Evolutionary conservation across 64 coral and sea anemone genomes (phyloP), one percentile per base, ranked within the genome.

Genomic region (Pocillopora verrucosa): DNA sequence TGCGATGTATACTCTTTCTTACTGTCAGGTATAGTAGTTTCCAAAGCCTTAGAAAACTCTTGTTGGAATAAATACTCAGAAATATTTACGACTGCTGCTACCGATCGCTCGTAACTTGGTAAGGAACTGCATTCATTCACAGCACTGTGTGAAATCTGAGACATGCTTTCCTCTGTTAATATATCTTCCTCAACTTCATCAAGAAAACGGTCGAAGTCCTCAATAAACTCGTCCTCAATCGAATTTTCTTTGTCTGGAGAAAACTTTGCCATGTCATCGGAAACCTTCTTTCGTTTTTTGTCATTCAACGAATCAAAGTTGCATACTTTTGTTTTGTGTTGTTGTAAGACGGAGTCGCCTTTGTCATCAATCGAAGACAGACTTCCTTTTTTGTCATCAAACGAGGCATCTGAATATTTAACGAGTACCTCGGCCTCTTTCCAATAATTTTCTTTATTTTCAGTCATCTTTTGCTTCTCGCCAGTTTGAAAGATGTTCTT

Each of bases 41-140:
- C 19, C 4, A 81, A 36, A 38, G 79, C 79, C 5, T 9, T 60
- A 4, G 26, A 62, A 3, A 36, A 3, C 59, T 81, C 59, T 81
- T 81, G 22, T 34, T 36, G 59, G 1, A 81, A 10, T 62, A 81
- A 13, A 81, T 36, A 1, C 24, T 81, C 79, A 7, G 79, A 60
- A 26, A 81, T 81, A 26, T 81, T 81, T 17, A 81, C 79, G 14
- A 81, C 79, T 17, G 58, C 59, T 59, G 79, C 79, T 36, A 81
- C 22, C n/a, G 24, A 30, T 5, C 26, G 58, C 22, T 81, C 59
- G 34, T 81, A 16, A 0, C 19, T 12, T 3, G 14, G 5, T 35
- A 0, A 6, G 1, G 4, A 15, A 57, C 19, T 79, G 19, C 12
- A 1, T 57, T 25, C 10, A 20, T 19, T 26, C 9, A 30, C 16